Evolutionary conservation across 1,140 invertebrate species (phyloP).

Genomic region (Lepidotrigona ventralis): DNA sequence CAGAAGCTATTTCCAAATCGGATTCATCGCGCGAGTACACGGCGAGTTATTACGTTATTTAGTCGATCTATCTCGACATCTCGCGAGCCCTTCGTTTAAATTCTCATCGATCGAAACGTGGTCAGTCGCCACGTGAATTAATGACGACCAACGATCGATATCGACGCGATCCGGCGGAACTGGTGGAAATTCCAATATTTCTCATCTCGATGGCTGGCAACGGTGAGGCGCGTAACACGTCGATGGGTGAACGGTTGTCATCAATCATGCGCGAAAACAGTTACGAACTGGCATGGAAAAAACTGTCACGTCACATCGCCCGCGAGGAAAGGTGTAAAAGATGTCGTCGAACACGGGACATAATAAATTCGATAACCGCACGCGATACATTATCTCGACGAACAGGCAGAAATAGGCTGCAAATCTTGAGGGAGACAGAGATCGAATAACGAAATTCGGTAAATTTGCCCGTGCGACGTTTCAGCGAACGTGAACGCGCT

Average conservation of each 20-base stretch:
- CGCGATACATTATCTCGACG: not conserved
- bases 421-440: too few relatives aligned
- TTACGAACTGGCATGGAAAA: not conserved
- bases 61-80: not conserved
- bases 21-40: not conserved
- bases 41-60: not conserved
- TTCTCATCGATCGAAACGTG: not conserved
- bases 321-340: not conserved
- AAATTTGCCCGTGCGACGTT: not conserved
- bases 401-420: not conserved
- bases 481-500: not conserved
- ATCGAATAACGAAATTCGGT: not conserved
- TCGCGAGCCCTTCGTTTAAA: not conserved
- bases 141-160: conserved; percentile 5
- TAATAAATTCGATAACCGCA: conserved; percentile 35
- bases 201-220: not conserved
- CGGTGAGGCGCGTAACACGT: not conserved
- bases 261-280: conserved; percentile 30
- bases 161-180: not conserved
- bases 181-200: not conserved
- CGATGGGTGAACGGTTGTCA: not conserved
- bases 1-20: not conserved
- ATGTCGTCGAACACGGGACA: not conserved
- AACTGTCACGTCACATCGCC: conserved; percentile 9
- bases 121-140: not conserved